Evolutionary conservation across 2,797 vertebrate genomes (phyloP).

Genomic region (Sebastes minor): DNA sequence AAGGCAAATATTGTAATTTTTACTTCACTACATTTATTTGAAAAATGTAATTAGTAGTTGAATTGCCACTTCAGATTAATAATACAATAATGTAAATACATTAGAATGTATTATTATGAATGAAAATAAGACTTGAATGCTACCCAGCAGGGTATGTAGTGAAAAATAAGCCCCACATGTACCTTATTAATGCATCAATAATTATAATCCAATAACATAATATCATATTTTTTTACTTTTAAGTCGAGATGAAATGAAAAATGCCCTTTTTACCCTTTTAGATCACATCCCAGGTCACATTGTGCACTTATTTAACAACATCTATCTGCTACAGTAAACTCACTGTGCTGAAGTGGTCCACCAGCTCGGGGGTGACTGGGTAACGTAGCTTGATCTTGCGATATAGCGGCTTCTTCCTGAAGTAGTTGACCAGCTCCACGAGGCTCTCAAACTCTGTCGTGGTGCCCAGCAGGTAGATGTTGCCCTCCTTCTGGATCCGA

Average conservation of each 20-base stretch:
- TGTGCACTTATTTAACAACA: too few relatives aligned
- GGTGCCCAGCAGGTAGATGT: slow-evolving; percentile 90
- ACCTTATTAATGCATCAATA: neutral
- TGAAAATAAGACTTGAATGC: neutral
- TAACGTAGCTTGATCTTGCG: slow-evolving; percentile 96
- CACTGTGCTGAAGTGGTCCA: slow-evolving; percentile 89
- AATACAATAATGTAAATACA: neutral
- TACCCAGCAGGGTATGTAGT: neutral
- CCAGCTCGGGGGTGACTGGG: slow-evolving; percentile 91
- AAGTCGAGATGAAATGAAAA: neutral
- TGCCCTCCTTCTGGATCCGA: slow-evolving; percentile 90
- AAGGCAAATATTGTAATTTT: neutral
- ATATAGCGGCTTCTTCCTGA: slow-evolving; percentile 91
- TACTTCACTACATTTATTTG: neutral
- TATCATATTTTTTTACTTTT: neutral
- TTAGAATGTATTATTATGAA: neutral
- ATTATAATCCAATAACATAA: too few relatives aligned
- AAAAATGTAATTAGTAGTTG: neutral
- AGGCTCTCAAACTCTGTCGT: slow-evolving; percentile 95
- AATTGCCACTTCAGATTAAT: neutral
- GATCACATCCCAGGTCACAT: neutral
- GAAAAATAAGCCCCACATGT: neutral
- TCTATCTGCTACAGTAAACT: slow-evolving; percentile 41
- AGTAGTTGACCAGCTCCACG: slow-evolving; percentile 94
- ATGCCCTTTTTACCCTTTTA: neutral